These are phyloP conservation scores for Sebastiscus tertius DNA, from an alignment of 2,797 vertebrate genomes.

Conservation along the genomic window DNA sequence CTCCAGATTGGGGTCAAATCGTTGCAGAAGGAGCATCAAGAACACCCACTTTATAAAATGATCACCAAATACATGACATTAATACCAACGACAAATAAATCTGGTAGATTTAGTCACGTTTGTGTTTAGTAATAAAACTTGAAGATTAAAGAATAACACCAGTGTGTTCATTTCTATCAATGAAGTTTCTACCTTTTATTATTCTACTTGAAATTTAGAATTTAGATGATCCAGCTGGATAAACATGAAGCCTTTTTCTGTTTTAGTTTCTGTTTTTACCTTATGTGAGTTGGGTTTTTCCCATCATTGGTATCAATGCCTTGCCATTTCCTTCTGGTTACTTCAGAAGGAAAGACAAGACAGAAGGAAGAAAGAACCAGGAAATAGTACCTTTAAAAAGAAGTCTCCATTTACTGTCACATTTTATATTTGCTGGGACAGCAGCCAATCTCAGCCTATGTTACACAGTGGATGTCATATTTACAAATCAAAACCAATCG, in stretches of 20 bases:
- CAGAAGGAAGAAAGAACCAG: background rate
- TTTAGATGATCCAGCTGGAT: background rate
- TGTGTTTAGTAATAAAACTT: background rate
- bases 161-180: slow-evolving; percentile 6
- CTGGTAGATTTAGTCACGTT: background rate
- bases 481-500: background rate
- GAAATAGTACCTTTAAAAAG: slow-evolving; percentile 7
- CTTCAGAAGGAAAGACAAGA: slow-evolving; percentile 9
- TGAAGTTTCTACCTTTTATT: background rate
- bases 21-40: slow-evolving; percentile 25
- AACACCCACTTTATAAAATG: slow-evolving; percentile 13
- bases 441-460: background rate
- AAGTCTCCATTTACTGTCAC: background rate
- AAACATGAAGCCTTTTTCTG: background rate
- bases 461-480: background rate
- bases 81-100: background rate
- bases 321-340: slow-evolving; percentile 13
- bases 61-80: slow-evolving; percentile 17
- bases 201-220: background rate
- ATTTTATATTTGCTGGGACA: background rate
- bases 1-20: slow-evolving; percentile 31
- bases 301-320: background rate
- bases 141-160: slow-evolving; percentile 43
- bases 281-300: background rate
- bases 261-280: background rate